Conservation (phyloP, 2,888 invertebrate genomes). For the Heteropelma amictum region DNA sequence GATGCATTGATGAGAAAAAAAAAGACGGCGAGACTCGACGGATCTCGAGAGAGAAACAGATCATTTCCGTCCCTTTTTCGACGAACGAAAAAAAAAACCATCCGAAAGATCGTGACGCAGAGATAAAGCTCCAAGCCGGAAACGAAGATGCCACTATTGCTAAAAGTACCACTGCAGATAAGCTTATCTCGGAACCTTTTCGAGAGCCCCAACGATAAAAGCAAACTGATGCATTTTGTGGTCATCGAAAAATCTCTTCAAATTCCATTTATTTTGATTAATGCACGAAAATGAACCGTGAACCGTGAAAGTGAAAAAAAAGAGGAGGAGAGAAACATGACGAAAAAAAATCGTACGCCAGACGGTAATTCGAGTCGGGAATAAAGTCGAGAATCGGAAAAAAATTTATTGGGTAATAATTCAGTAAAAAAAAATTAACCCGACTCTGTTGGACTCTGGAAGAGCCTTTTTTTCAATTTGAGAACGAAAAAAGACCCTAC, state of each 20-base stretch:
- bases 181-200: slow-evolving; percentile 7
- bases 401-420: background rate
- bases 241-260: no score
- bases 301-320: no score
- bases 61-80: slow-evolving; percentile 15
- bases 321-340: no score
- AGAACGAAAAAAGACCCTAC: background rate
- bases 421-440: background rate
- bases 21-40: background rate
- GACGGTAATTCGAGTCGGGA: no score
- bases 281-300: no score
- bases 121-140: slow-evolving; percentile 40
- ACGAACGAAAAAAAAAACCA: background rate
- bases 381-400: background rate
- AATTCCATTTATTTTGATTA: no score
- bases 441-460: background rate
- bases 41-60: background rate
- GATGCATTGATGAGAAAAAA: background rate
- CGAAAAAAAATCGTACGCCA: no score
- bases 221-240: background rate
- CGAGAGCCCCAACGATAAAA: background rate
- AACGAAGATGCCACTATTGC: slow-evolving; percentile 26
- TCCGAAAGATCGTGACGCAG: background rate
- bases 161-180: slow-evolving; percentile 31
- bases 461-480: background rate